Base-by-base conservation (phyloP, 2,888 invertebrate species). In the Gastracanthus pulcherrimus region DNA sequence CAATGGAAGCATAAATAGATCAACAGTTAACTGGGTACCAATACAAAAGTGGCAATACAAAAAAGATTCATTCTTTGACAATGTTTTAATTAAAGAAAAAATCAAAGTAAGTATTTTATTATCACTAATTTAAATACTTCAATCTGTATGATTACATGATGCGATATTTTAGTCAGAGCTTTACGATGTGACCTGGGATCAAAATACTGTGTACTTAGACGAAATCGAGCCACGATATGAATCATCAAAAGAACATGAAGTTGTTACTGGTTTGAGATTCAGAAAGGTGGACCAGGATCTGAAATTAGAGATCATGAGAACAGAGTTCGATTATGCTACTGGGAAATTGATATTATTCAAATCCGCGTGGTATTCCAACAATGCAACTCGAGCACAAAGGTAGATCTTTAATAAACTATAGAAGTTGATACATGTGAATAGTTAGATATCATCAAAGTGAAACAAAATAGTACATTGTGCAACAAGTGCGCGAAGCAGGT, bases 121-220 rank as follows among this genome's bases (percentile, higher is more conserved):
- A n/a, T n/a, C n/a, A n/a, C n/a, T n/a, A n/a, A 19, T 48, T 19
- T 51, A 23, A 70, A 51, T n/a, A n/a, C 19, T 29, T 0, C n/a
- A 51, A 7, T 48, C 1, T 16, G 1, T 19, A 48, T 2, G 9
- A 70, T 34, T 95, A 94, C 7, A 45, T n/a, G n/a, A 45, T 5
- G 45, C 6, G 1, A 45, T n/a, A 16, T 45, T 45, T n/a, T 5
- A 45, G 45, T 16, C 16, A 3, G 6, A n/a, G n/a, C 45, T 97
- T 88, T 97, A 95, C 90, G 96, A 94, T 3, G 88, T 97, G 82
- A 94, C 94, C 0, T 97, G 95, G 92, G 95, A 96, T 87, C 94
- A 94, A 86, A 93, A 97, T 72, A 95, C 95, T 0, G 92, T 98
- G 2, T 97, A 97, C 90, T 92, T 98, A 87, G 97, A 97, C 88